These are phyloP conservation scores for Myotis yumanensis DNA, from an alignment of 2,113 vertebrate genomes.

Conservation along the genomic window DNA sequence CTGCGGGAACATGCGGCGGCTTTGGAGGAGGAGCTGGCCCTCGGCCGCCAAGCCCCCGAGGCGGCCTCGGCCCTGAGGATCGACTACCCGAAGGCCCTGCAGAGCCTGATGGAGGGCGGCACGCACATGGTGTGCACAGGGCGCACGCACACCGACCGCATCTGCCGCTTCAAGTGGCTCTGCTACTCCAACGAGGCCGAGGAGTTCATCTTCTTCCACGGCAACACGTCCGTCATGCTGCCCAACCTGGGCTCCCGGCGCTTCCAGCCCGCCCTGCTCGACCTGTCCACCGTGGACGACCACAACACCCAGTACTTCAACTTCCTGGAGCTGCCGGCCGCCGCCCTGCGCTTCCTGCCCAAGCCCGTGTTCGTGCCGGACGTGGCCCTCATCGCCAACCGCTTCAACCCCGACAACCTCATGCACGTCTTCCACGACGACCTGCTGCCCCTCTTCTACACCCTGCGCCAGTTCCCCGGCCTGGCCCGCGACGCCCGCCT, in stretches of 20 bases:
- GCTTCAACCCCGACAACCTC: slow-evolving; percentile 98
- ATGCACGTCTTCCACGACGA: slow-evolving; percentile 99
- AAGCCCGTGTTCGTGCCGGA: slow-evolving; percentile 97
- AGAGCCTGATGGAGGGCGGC: slow-evolving; percentile 91
- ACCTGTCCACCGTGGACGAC: slow-evolving; percentile 97
- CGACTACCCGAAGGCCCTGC: slow-evolving; percentile 94
- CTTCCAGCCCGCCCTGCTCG: slow-evolving; percentile 96
- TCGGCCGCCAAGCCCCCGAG: slow-evolving; percentile 87
- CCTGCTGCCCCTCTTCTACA: slow-evolving; percentile 95
- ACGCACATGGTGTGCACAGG: slow-evolving; percentile 97
- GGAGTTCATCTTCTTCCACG: slow-evolving; percentile 98
- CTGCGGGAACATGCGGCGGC: slow-evolving; percentile 89
- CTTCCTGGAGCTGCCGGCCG: slow-evolving; percentile 95
- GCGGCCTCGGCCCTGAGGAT: slow-evolving; percentile 86
- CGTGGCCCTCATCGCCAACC: slow-evolving; percentile 93
- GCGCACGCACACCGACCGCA: slow-evolving; percentile 96
- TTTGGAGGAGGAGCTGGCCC: slow-evolving; percentile 93
- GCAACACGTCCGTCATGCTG: slow-evolving; percentile 94
- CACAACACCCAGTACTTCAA: slow-evolving; percentile 99
- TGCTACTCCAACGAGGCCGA: slow-evolving; percentile 96
- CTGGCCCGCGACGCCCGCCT: slow-evolving; percentile 91
- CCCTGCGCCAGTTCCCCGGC: slow-evolving; percentile 95
- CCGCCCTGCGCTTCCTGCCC: slow-evolving; percentile 94
- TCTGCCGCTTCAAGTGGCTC: slow-evolving; percentile 97
- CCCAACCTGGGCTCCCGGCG: slow-evolving; percentile 95